phyloP scores from a whole-genome alignment of 2,888 invertebrate species.

The Lithophane semibrunnea region DNA sequence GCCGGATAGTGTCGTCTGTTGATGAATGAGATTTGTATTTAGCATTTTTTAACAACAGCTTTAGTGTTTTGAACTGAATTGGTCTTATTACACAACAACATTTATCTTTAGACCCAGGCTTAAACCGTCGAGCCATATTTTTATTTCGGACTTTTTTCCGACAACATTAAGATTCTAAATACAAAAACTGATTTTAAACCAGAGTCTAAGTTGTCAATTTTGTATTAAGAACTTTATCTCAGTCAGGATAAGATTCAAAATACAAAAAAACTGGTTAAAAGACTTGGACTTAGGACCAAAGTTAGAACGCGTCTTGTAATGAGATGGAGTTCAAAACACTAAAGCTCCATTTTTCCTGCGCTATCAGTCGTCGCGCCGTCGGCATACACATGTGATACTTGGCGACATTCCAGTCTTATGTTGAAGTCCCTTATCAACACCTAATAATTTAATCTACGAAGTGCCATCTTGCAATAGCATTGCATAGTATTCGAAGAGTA shows the following conservation, averaged over 20 bases:
- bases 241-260: no score
- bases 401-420: conserved; percentile 2
- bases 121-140: no score
- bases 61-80: not conserved
- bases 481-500: not conserved
- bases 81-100: no score
- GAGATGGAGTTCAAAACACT: not conserved
- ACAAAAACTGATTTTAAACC: no score
- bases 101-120: no score
- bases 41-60: conserved; percentile 13
- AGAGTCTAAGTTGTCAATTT: no score
- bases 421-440: not conserved
- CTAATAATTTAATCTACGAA: not conserved
- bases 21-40: conserved; percentile 29
- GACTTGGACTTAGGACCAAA: no score
- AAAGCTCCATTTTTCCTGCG: not conserved
- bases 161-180: no score
- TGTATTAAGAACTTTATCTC: no score
- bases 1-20: conserved; percentile 86
- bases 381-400: not conserved
- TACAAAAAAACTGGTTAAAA: no score
- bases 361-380: not conserved
- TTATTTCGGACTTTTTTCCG: no score
- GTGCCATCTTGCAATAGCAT: not conserved
- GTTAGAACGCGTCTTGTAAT: no score